Percentiles rank a stretch among this genome's conserved stretches.
Conservation (phyloP, 2,797 vertebrate genomes). For the Amblyopsis hoosieri region DNA sequence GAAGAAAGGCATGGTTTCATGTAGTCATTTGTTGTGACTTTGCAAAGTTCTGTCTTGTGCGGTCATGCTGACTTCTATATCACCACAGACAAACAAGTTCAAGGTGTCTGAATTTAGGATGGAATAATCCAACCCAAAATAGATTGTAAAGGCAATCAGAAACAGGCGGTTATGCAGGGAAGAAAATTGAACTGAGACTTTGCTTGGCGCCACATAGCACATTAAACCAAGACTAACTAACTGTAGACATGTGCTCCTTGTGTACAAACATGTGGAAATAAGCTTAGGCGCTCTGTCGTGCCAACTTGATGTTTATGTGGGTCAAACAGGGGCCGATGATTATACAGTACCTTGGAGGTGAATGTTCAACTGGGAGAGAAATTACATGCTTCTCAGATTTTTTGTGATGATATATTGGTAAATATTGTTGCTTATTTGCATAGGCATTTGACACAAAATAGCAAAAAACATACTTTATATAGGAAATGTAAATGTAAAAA, state of each 20-base stretch:
- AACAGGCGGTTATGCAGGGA: background rate
- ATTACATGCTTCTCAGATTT: background rate
- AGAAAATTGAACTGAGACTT: background rate
- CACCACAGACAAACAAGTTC: background rate
- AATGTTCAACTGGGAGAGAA: background rate
- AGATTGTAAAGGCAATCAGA: background rate
- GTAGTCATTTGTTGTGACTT: background rate
- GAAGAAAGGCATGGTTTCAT: background rate
- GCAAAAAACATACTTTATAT: background rate
- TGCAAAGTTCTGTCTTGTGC: background rate
- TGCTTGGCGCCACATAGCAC: conserved; percentile 5
- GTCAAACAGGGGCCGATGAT: conserved; percentile 13
- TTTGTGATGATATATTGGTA: background rate
- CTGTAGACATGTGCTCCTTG: conserved; percentile 7
- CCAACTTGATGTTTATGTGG: conserved; percentile 5
- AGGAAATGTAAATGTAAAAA: background rate
- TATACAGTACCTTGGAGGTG: background rate
- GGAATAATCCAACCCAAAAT: conserved; percentile 4
- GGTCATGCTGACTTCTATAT: background rate
- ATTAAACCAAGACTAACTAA: conserved; percentile 5
- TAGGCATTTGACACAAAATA: background rate
- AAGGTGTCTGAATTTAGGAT: background rate
- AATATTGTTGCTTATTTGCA: background rate
- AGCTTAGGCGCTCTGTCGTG: background rate
- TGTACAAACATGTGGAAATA: conserved; percentile 10